Conservation (phyloP, 2,888 invertebrate genomes). For the Oxycera nigricornis region DNA sequence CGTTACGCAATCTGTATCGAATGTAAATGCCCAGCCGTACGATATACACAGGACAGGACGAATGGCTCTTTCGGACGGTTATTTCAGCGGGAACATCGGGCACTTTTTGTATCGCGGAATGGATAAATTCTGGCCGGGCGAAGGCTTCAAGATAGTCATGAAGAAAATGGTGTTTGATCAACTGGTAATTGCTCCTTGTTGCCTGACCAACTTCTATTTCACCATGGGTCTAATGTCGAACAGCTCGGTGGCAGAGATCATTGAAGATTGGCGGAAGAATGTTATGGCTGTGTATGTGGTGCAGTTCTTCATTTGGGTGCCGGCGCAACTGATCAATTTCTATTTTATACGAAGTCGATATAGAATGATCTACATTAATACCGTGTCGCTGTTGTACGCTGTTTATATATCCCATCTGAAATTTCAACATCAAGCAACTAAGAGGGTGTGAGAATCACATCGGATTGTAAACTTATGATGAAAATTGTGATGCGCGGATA, state of each 20-base stretch:
- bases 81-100: not conserved
- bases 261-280: not conserved
- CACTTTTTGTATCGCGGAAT: not conserved
- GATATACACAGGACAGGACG: not conserved
- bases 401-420: constrained; percentile 1
- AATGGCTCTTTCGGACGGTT: constrained; percentile 10
- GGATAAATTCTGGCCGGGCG: not conserved
- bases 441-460: too few relatives aligned
- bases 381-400: not conserved
- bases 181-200: not conserved
- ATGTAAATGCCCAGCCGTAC: not conserved
- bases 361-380: constrained; percentile 5
- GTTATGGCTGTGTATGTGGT: not conserved
- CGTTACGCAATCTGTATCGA: not conserved
- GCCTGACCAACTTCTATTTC: not conserved
- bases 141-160: not conserved
- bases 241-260: not conserved
- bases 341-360: not conserved
- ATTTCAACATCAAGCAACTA: too few relatives aligned
- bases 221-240: not conserved
- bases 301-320: constrained; percentile 18
- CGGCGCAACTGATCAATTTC: constrained; percentile 6
- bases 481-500: too few relatives aligned
- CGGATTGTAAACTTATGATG: too few relatives aligned
- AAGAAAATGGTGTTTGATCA: not conserved